Evolutionary conservation across 2,888 invertebrate genomes (phyloP).

Genomic region (Phanerotoma sp.): DNA sequence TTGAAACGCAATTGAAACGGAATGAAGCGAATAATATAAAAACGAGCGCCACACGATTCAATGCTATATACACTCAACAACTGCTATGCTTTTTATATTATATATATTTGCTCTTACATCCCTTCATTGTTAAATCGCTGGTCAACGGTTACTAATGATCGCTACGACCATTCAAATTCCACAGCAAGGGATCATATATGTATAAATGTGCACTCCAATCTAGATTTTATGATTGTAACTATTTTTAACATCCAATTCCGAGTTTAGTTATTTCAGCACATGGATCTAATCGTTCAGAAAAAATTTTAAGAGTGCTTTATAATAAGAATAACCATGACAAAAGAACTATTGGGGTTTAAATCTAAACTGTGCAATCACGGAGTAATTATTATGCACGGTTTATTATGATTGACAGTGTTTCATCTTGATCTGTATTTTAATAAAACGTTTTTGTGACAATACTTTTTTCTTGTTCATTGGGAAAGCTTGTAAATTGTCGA

Average conservation of each 20-base stretch:
- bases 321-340: neutral
- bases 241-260: slow-evolving; percentile 1
- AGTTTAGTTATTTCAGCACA: slow-evolving; percentile 4
- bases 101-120: slow-evolving; percentile 20
- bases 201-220: neutral
- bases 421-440: too few relatives aligned
- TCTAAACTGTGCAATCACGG: neutral
- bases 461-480: too few relatives aligned
- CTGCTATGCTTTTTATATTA: slow-evolving; percentile 8
- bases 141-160: slow-evolving; percentile 25
- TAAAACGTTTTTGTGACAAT: too few relatives aligned
- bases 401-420: too few relatives aligned
- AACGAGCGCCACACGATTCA: slow-evolving; percentile 22
- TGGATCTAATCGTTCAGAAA: neutral
- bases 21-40: slow-evolving; percentile 30
- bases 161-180: slow-evolving; percentile 2
- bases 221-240: slow-evolving; percentile 2
- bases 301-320: neutral
- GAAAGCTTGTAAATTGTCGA: too few relatives aligned
- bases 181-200: neutral
- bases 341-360: neutral
- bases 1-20: slow-evolving; percentile 36
- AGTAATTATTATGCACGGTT: too few relatives aligned
- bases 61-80: neutral
- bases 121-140: slow-evolving; percentile 14